Evolutionary conservation across 2,797 vertebrate species (phyloP).

Genomic region (Trematocara caparti): DNA sequence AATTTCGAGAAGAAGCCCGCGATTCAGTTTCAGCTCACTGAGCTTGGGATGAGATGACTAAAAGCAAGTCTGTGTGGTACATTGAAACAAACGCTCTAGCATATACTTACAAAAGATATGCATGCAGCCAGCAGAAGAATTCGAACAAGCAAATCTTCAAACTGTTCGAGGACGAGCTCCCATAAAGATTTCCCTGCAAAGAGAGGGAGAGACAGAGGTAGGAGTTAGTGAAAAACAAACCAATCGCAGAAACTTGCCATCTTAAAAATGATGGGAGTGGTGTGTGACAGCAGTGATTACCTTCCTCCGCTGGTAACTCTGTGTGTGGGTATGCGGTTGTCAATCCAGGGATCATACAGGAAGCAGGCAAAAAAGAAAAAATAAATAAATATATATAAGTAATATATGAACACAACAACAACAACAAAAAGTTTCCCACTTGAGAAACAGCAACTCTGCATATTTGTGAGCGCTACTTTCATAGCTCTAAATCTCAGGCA

Average conservation of each 20-base stretch:
- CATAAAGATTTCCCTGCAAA: constrained; percentile 94
- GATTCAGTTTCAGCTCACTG: background rate
- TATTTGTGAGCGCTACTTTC: fast-evolving
- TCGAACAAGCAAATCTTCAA: constrained; percentile 97
- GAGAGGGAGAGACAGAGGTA: background rate
- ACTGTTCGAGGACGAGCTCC: constrained; percentile 96
- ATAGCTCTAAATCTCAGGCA: background rate
- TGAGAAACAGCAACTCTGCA: background rate
- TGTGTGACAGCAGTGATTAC: constrained; percentile 67
- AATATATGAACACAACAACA: background rate
- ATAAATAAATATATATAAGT: background rate
- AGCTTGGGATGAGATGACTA: background rate
- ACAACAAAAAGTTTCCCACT: background rate
- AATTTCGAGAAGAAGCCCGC: background rate
- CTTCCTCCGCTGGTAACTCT: constrained; percentile 98
- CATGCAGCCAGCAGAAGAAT: constrained; percentile 97
- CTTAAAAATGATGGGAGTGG: background rate
- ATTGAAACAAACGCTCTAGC: background rate
- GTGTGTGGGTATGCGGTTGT: constrained; percentile 41
- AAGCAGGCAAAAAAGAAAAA: background rate
- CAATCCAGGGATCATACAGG: constrained; percentile 54
- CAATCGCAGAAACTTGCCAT: background rate
- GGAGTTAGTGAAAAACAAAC: background rate
- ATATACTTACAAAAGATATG: constrained; percentile 98
- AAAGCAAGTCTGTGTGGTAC: background rate